Base-by-base conservation (phyloP, 2,888 invertebrate species). In the Lacanobia oleracea region DNA sequence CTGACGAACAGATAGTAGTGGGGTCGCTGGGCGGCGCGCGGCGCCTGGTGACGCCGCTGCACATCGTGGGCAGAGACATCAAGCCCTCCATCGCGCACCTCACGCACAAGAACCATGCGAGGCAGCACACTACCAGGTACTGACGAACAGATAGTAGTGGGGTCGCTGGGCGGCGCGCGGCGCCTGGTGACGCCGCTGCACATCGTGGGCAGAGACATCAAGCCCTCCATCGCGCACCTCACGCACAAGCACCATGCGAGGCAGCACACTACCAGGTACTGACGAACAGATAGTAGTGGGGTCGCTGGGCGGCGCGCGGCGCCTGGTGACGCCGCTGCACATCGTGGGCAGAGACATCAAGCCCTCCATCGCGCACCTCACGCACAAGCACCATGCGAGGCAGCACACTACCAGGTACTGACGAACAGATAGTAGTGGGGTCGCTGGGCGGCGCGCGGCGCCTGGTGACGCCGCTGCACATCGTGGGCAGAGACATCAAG, bases 141-240 rank as follows among this genome's bases (percentile, higher is more conserved):
- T 33, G 33, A 95, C 95, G 70, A 96, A 96, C 78, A 90, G 96
- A 2, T 95, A 96, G 96, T 96, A 88, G 96, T 96, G 85, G 96
- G 96, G 78, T 96, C 96, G 88, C 96, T 96, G 83, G 95, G 33
- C 33, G 33, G 33, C 33, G 33, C 33, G 33, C 33, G 33, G 33
- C 33, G 33, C 33, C 33, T 33, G 33, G 33, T 33, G 33, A 33
- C 33, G 33, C 33, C 33, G 33, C 33, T 33, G 33, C 33, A 33
- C 33, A 33, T 33, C 33, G 33, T 33, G 33, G 33, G 33, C 33
- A 33, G 33, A 33, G 33, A 33, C 33, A 33, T 33, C 33, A 33
- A 33, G 33, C 33, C 33, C 33, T 33, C 33, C 33, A 33, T 33
- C 33, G 33, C 33, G 33, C 33, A 33, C 33, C 33, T 33, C 33